Base-by-base conservation (phyloP, 37 sponge, comb jelly and placozoan genomes). In the Geodia barretti region DNA sequence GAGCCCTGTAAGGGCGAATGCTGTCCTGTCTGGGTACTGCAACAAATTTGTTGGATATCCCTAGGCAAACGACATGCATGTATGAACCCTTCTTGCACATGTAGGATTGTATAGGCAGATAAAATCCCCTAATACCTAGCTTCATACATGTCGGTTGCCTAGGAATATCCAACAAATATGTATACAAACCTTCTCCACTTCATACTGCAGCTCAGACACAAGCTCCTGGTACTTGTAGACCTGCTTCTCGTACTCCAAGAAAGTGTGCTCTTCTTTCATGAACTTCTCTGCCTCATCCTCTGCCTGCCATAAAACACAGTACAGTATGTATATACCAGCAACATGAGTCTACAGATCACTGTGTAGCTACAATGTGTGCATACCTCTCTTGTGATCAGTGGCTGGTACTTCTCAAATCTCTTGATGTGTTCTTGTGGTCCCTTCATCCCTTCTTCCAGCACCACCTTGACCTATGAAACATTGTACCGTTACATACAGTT, bases 211-310 rank as follows among this genome's bases (percentile, higher is more conserved):
- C 43, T 96, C 97, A 4, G 54, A 29, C 23, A 82, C 75, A 29
- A 93, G 67, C 30, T 88, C 85, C 74, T 85, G 76, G 79, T 93
- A 96, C 64, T 82, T 81, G 34, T 70, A 61, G 19, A 96, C 89
- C 64, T 77, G 38, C 66, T 87, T 76, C 71, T 80, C 80, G 42
- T 84, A 94, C 67, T 96, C 94, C 29, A 62, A 79, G 76, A 97
- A 97, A 14, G 68, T 47, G 38, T 92, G 92, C 66, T 97, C 95
- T 60, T 84, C 96, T 14, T 72, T 71, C 25, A 97, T 29, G 74
- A 97, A 97, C 72, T 92, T 30, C 62, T 92, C 93, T 34, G 88
- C 81, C 30, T 92, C 83, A 42, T 30, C 41, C 26, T 97, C 98
- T 25, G 89, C 95, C 97, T 96, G 54, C 36, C 1, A 30, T 0